phyloP scores from a whole-genome alignment of 2,888 invertebrate species.

The Plebejus anna region DNA sequence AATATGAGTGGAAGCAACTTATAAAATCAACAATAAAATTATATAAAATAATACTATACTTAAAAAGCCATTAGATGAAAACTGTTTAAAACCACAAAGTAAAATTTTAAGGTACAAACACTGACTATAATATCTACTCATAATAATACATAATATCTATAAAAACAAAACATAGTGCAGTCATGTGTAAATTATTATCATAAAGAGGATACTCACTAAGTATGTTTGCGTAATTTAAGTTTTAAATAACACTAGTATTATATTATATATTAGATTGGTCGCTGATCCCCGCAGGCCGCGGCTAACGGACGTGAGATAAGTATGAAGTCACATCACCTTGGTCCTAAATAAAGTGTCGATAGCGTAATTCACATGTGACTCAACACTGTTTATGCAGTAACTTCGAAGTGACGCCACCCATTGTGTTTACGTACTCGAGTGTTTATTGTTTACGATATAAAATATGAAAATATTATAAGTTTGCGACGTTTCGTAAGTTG shows the following conservation, averaged over 20 bases:
- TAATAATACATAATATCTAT: not conserved
- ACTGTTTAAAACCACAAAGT: not conserved
- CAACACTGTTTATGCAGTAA: conserved; percentile 43
- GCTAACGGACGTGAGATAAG: conserved; percentile 37
- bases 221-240: conserved; percentile 15
- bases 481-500: not conserved
- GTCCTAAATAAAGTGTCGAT: conserved; percentile 54
- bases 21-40: not conserved
- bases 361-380: conserved; percentile 51
- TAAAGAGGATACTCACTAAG: conserved; percentile 16
- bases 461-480: not conserved
- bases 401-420: conserved; percentile 11
- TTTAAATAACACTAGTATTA: not conserved
- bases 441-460: not conserved
- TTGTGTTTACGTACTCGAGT: not conserved
- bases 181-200: not conserved
- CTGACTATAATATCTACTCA: not conserved
- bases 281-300: conserved; percentile 25
- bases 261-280: not conserved
- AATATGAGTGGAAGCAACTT: not conserved
- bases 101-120: not conserved
- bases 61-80: not conserved
- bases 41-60: not conserved
- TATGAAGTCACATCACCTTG: conserved; percentile 51
- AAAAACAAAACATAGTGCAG: not conserved